A percentile compares a stretch with the other conserved stretches of the same genome.
Evolutionary conservation across 2,888 invertebrate species (phyloP).

Genomic region (Drosophila stalkeri): DNA sequence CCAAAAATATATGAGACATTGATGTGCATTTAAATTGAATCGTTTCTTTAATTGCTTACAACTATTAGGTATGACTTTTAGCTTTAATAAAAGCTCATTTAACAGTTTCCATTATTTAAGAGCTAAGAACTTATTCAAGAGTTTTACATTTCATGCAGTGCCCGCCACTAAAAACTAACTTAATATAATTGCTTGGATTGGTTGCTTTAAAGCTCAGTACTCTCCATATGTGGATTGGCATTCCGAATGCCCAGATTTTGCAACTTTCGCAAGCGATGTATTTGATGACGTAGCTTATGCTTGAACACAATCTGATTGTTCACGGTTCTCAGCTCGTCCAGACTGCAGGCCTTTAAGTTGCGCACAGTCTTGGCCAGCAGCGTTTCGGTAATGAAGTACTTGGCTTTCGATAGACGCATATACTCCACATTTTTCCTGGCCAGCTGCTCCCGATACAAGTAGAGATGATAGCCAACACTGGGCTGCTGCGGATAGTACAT

Average conservation of each 20-base stretch:
- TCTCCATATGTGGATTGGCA: conserved; percentile 70
- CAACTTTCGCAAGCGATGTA: conserved; percentile 63
- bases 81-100: neutral
- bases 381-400: conserved; percentile 71
- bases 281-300: conserved; percentile 64
- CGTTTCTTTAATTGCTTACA: conserved; percentile 4
- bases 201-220: conserved; percentile 56
- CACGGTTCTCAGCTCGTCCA: conserved; percentile 69
- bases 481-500: conserved; percentile 21
- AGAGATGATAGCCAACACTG: conserved; percentile 71
- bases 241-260: conserved; percentile 66
- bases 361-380: conserved; percentile 65
- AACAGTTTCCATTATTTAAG: conserved; percentile 7
- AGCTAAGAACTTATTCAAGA: neutral
- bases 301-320: conserved; percentile 72
- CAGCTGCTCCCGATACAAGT: conserved; percentile 69
- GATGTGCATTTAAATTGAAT: conserved; percentile 3
- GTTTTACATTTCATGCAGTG: conserved; percentile 29
- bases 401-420: conserved; percentile 67
- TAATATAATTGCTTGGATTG: neutral
- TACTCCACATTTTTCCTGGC: conserved; percentile 66
- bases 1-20: neutral
- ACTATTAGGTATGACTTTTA: conserved; percentile 11
- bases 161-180: conserved; percentile 47
- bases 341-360: conserved; percentile 63